Base-by-base conservation (phyloP, 2,888 invertebrate genomes). In the Agrilus mali region DNA sequence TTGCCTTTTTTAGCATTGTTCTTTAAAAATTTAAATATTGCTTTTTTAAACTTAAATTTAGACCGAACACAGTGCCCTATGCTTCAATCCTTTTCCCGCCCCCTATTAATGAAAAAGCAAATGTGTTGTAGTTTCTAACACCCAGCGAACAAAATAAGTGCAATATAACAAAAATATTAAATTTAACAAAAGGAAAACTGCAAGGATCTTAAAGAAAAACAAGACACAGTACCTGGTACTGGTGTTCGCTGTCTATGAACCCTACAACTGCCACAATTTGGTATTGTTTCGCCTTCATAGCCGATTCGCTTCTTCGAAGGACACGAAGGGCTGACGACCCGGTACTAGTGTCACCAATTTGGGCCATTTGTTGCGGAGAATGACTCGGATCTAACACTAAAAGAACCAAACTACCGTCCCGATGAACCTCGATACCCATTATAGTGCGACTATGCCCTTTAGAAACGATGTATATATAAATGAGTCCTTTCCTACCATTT, bases 391-490 rank as follows among this genome's bases (percentile, higher is more conserved):
- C 92, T 50, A 92, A 68, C 22, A 92, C 82, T 49, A 92, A 65
- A 46, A 92, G 71, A 15, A 77, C 72, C 53, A 78, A 65, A 36
- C 69, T 68, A 45, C 79, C 79, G 56, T 80, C 78, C 52, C 74
- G 70, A 50, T 83, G 73, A 55, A 80, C 80, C 64, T 92, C 92
- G 39, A 88, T 81, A 2, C 92, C 92, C 67, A 92, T 82, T 62
- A 92, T 86, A 36, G 90, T 90, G 55, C 90, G 73, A 51, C 89
- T 90, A 61, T 93, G 92, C 54, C 89, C 88, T 88, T 63, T 0
- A 51, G 53, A 40, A 13, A 43, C 32, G 17, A 37, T 15, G 36
- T 15, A 27, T n/a, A 17, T 27, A 33, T n/a, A 33, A 20, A 14
- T 17, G 35, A 36, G 15, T 15, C 16, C 4, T 8, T 16, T 2